Evolutionary conservation across 2,888 invertebrate genomes (phyloP).

Genomic region (Psylliodes chrysocephalus): DNA sequence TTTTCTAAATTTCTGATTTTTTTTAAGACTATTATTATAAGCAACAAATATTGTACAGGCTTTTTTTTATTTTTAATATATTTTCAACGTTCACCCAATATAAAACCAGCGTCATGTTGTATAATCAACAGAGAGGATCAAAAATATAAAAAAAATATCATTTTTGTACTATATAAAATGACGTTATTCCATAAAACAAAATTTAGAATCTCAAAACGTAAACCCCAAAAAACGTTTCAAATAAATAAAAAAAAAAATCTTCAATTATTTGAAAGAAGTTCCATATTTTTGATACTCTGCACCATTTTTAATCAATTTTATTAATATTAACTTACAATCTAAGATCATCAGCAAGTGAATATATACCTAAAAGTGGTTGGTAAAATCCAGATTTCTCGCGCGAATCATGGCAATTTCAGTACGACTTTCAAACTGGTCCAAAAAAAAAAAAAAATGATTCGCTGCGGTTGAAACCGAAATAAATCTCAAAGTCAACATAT

Average conservation of each 20-base stretch:
- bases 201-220: no score
- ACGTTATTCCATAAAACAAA: no score
- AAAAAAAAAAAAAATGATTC: constrained; percentile 43
- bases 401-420: constrained; percentile 19
- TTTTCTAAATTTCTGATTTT: constrained; percentile 2
- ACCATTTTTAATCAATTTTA: neutral
- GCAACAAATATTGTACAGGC: constrained; percentile 38
- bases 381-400: constrained; percentile 18
- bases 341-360: constrained; percentile 48
- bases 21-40: constrained; percentile 35
- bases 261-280: neutral
- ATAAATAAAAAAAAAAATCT: constrained; percentile 17
- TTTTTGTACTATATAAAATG: no score
- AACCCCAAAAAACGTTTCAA: no score
- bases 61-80: constrained; percentile 15
- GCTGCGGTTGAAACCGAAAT: no score
- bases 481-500: constrained; percentile 49
- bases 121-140: constrained; percentile 26
- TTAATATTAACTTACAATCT: constrained; percentile 46
- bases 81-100: constrained; percentile 35
- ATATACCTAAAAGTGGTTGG: constrained; percentile 40
- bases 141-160: constrained; percentile 10
- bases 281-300: constrained; percentile 12
- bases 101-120: constrained; percentile 45
- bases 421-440: constrained; percentile 17